Conservation (phyloP, 2,797 vertebrate species). For the Takifugu ocellatus region DNA sequence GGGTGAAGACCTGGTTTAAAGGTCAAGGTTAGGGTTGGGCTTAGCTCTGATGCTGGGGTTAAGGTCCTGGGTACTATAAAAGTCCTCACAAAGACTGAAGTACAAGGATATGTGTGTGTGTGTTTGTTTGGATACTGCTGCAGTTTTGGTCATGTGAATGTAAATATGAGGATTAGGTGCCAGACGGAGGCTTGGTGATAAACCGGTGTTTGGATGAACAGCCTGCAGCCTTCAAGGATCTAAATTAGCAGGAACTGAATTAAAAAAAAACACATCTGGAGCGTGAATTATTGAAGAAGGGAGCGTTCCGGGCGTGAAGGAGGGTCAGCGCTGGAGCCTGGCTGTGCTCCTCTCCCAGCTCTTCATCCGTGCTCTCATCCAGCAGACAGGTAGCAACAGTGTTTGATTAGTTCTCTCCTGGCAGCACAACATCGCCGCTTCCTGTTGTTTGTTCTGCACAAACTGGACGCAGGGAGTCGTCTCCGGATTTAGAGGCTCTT, state of each 20-base stretch:
- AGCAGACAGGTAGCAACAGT: conserved; percentile 15
- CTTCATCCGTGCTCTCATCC: conserved; percentile 24
- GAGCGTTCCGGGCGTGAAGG: conserved; percentile 5
- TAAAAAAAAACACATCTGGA: conserved; percentile 30
- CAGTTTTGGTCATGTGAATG: conserved; percentile 9
- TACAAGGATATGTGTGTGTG: too few relatives aligned
- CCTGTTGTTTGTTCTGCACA: conserved; percentile 18
- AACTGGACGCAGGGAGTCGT: conserved; percentile 28
- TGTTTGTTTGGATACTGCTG: not conserved
- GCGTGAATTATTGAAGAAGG: conserved; percentile 32
- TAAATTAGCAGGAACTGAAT: conserved; percentile 23
- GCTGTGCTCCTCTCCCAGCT: conserved; percentile 15
- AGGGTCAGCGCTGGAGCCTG: conserved; percentile 11
- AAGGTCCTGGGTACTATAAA: too few relatives aligned
- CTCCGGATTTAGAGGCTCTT: conserved; percentile 34
- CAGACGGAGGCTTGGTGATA: conserved; percentile 9
- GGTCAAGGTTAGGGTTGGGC: too few relatives aligned
- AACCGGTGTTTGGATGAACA: conserved; percentile 14
- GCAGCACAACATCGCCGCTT: conserved; percentile 4
- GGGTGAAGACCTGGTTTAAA: too few relatives aligned
- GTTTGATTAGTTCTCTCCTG: conserved; percentile 19
- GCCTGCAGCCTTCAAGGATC: conserved; percentile 1
- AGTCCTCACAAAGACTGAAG: too few relatives aligned
- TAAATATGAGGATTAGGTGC: too few relatives aligned
- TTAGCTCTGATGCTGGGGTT: too few relatives aligned